Percentiles rank a stretch among this genome's conserved stretches.
Conservation (phyloP, 2,888 invertebrate genomes). For the Aporophyla nigra region DNA sequence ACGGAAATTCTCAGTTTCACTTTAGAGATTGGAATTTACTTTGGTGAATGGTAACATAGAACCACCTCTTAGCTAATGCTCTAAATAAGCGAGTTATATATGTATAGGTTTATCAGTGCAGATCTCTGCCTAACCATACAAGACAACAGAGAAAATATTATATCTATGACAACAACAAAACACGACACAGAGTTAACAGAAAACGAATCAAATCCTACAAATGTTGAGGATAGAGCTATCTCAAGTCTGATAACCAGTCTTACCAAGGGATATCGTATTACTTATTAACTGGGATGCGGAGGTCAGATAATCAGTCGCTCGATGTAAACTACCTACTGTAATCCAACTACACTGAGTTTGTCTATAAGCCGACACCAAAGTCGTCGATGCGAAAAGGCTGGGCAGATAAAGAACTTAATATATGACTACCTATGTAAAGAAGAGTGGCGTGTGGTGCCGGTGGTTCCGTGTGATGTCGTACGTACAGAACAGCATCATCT, state of each 20-base stretch:
- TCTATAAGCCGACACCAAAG: neutral
- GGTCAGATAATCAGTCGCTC: neutral
- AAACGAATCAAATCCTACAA: neutral
- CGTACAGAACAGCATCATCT: too few species aligned
- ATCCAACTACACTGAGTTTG: neutral
- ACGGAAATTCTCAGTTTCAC: neutral
- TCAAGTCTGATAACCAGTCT: neutral
- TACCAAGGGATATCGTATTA: neutral
- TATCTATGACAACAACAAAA: neutral
- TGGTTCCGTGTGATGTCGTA: too few species aligned
- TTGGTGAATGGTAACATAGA: neutral
- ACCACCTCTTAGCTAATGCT: neutral
- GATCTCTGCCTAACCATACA: neutral
- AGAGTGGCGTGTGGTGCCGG: too few species aligned
- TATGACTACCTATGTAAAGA: too few species aligned
- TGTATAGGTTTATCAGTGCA: neutral
- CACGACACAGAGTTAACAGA: neutral
- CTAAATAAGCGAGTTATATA: neutral
- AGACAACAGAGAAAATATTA: neutral
- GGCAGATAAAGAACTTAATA: neutral
- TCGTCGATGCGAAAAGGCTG: neutral
- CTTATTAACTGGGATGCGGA: neutral
- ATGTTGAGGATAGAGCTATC: too few species aligned
- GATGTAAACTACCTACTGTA: neutral
- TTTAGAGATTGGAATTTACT: constrained; percentile 12